A percentile compares a stretch with the other conserved stretches of the same genome.
Evolutionary conservation across 2,797 vertebrate species (phyloP).

Genomic region (Enteromius radiatus): DNA sequence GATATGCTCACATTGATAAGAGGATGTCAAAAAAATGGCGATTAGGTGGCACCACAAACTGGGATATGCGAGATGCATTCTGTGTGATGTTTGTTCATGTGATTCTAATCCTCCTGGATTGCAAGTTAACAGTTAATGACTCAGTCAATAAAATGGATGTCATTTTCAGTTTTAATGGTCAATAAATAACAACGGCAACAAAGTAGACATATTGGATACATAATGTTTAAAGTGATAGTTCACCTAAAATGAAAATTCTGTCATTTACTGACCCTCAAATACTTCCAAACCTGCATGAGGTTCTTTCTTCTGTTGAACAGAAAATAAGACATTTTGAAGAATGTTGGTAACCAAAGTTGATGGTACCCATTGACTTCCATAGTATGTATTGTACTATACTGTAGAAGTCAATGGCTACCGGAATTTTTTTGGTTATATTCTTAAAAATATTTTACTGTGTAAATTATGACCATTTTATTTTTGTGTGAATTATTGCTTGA

Average conservation of each 20-base stretch:
- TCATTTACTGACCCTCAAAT: neutral
- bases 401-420: neutral
- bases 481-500: too few relatives aligned
- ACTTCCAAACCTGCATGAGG: neutral
- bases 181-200: neutral
- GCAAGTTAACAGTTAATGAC: neutral
- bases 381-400: neutral
- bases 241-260: neutral
- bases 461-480: too few relatives aligned
- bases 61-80: neutral
- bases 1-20: constrained; percentile 29
- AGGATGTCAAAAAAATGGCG: neutral
- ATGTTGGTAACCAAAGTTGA: neutral
- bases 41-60: constrained; percentile 7
- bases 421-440: neutral
- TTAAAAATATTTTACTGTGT: too few relatives aligned
- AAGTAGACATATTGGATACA: neutral
- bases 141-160: neutral
- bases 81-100: neutral
- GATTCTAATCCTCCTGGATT: neutral
- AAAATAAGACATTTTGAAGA: neutral
- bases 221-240: neutral
- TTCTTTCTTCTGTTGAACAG: neutral
- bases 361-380: neutral
- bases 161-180: neutral